Evolutionary conservation across 2,797 vertebrate genomes (phyloP).

Genomic region (Trachops cirrhosus): DNA sequence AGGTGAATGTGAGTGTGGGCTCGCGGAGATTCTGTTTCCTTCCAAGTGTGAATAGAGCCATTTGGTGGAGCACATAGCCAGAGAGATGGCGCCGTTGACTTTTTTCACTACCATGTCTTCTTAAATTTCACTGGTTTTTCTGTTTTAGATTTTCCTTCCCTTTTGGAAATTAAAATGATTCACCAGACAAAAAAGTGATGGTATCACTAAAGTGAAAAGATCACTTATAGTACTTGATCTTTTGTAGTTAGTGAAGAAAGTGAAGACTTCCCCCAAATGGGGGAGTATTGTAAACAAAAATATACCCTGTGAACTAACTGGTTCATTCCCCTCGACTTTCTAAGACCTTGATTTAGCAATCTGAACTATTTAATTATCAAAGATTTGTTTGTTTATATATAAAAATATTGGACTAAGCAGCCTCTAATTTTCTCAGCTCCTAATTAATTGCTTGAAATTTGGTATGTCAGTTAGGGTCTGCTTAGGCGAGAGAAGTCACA

Average conservation of each 20-base stretch:
- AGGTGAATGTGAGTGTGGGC: not conserved
- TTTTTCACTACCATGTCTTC: not conserved
- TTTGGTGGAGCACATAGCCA: not conserved
- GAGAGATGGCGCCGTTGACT: not conserved
- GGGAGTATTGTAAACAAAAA: not conserved
- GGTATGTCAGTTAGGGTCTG: not conserved
- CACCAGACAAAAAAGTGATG: not conserved
- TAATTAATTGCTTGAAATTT: conserved; percentile 15
- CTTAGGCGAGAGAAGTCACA: not conserved
- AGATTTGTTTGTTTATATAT: not conserved
- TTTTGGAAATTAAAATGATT: conserved; percentile 36
- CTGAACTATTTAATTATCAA: not conserved
- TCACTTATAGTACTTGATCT: not conserved
- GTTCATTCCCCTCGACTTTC: not conserved
- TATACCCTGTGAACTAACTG: not conserved
- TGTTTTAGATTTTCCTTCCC: conserved; percentile 7
- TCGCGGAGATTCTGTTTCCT: conserved; percentile 10
- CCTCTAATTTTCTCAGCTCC: not conserved
- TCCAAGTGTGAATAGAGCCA: not conserved
- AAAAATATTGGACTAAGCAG: not conserved
- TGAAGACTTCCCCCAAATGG: not conserved
- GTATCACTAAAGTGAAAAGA: not conserved
- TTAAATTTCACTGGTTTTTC: not conserved
- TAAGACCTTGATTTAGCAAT: not conserved
- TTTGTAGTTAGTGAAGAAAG: conserved; percentile 14